phyloP scores from a whole-genome alignment of 2,113 vertebrate species.

The Oryzias celebensis region DNA sequence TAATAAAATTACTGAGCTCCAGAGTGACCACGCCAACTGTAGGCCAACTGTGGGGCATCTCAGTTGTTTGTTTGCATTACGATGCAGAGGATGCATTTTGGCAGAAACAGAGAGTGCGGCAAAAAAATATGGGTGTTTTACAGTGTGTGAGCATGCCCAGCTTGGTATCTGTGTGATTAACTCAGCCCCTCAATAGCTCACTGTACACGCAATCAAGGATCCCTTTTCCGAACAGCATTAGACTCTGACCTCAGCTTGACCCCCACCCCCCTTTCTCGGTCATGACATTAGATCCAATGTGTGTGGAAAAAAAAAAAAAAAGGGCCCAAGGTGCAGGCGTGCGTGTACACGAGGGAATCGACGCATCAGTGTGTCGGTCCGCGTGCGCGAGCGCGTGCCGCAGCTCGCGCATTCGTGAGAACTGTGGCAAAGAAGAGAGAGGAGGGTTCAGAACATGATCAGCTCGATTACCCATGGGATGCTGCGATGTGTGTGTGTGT shows the following conservation, averaged over 20 bases:
- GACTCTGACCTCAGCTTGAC: slow-evolving; percentile 66
- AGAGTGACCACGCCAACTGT: slow-evolving; percentile 49
- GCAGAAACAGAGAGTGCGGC: slow-evolving; percentile 33
- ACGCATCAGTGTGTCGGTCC: not conserved
- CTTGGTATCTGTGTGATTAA: slow-evolving; percentile 44
- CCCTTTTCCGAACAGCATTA: slow-evolving; percentile 54
- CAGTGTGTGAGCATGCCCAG: slow-evolving; percentile 23
- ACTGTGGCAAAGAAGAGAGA: slow-evolving; percentile 59
- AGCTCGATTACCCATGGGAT: slow-evolving; percentile 74
- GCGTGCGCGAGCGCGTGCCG: slow-evolving; percentile 30
- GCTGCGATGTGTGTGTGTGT: slow-evolving; percentile 46
- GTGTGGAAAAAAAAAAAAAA: slow-evolving; percentile 14
- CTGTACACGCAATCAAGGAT: slow-evolving; percentile 59
- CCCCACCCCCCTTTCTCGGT: slow-evolving; percentile 45
- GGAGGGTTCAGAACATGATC: slow-evolving; percentile 74
- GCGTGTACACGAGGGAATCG: slow-evolving; percentile 6
- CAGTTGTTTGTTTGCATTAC: slow-evolving; percentile 39
- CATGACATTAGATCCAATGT: slow-evolving; percentile 54
- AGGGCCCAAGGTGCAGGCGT: slow-evolving; percentile 23
- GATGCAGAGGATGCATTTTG: slow-evolving; percentile 61
- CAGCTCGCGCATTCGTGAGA: slow-evolving; percentile 62
- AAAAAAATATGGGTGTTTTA: slow-evolving; percentile 22
- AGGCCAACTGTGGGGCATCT: slow-evolving; percentile 46
- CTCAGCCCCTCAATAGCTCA: slow-evolving; percentile 44
- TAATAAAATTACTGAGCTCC: slow-evolving; percentile 55